Base-by-base conservation (phyloP, 2,888 invertebrate species). In the Helicoverpa assulta region DNA sequence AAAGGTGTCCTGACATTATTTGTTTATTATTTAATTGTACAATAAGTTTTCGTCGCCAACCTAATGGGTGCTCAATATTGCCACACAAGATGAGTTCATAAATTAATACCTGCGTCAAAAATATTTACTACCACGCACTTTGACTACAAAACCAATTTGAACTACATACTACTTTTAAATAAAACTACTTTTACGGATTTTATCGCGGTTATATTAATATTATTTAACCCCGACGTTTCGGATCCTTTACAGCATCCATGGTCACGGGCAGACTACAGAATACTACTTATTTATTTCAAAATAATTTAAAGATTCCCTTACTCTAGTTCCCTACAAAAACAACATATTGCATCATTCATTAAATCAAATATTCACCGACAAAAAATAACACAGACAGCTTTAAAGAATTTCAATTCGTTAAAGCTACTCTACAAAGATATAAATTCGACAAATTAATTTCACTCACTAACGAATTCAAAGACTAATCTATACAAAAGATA, bases 401-500 rank as follows among this genome's bases (percentile, higher is more conserved):
- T 59, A 50, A 68, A 75, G 53, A 61, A 77, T 70, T 70, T 67
- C 51, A 62, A 80, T 71, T 73, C 62, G 63, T 71, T 69, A 70
- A 71, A 71, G 65, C 66, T 71, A 60, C 66, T 79, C 40, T 55
- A 74, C 68, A 61, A 66, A 69, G 65, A 71, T 81, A 76, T 76
- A 72, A 76, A 79, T 72, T 76, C 66, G 66, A 75, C 73, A 83
- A 79, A 84, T 84, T 80, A 82, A 82, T 84, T 81, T 73, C 67
- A 82, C 82, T 82, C 75, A 78, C 70, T 72, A 75, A 82, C 73
- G 80, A 82, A 84, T 82, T 77, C 78, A 78, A 82, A 80, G 76
- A 84, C 74, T 82, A 82, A 84, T 84, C 76, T 86, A 88, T 88
- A 92, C 89, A 89, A 91, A 90, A 92, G 91, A 93, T 92, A 92